Base-by-base conservation (phyloP, 30 jellyfish, hydroid and myxozoan species). In the Sanderia malayensis region DNA sequence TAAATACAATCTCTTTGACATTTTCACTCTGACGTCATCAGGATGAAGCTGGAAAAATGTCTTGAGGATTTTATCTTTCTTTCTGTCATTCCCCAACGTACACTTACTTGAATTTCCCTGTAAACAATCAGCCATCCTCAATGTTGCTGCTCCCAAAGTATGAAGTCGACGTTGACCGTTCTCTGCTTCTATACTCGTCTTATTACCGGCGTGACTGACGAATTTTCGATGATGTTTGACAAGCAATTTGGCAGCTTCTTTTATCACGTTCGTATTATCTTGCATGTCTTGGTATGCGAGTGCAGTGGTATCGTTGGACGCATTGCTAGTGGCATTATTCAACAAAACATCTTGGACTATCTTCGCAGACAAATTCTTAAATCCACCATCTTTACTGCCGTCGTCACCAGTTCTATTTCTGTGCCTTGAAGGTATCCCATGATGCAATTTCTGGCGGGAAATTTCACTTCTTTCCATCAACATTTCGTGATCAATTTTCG, bases 91-190 rank as follows among this genome's bases (percentile, higher is more conserved):
- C 7, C 63, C 58, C 19, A 30, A 9, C 10, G 27, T 2, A 29
- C 88, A 76, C 2, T 44, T 27, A 28, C 19, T 55, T 31, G 73
- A 37, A 44, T 34, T 2, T 13, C 44, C 33, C 34, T 31, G 31
- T 27, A 76, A 55, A 63, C 88, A 76, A 3, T 76, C 61, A 1
- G 88, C 88, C 60, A 76, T 76, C 25, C 46, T 76, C 22, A 76
- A 45, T 10, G 88, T 61, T 17, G 79, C 53, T 21, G 37, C 55
- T 22, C 80, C 88, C 18, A 76, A 3, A 4, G 88, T 44, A 53
- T 49, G 24, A 49, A 76, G 21, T 23, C 68, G 71, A 19, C 63
- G 88, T 41, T 44, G 62, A 0, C 61, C 80, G 1, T 66, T 37
- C 66, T 63, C 62, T 44, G 61, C 68, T 1, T 6, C 13, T 37